Conservation (phyloP, 1,140 invertebrate genomes). For the Apis mellifera region DNA sequence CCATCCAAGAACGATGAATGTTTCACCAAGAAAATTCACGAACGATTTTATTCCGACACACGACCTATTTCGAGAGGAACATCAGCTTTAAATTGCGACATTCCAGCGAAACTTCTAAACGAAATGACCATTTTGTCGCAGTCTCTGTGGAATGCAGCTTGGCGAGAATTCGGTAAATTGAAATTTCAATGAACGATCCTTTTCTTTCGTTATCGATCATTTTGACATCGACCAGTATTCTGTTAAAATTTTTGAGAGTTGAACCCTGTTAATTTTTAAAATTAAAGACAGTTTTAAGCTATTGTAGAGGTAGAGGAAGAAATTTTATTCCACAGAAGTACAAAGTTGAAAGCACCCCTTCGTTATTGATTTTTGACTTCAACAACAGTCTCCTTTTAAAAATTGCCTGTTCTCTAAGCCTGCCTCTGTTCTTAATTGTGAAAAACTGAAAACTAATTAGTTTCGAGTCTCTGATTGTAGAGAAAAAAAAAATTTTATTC, state of each 20-base stretch:
- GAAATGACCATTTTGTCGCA: slow-evolving; percentile 6
- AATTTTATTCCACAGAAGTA: background rate
- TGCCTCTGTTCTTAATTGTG: no score
- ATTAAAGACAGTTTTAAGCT: background rate
- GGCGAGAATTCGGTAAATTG: background rate
- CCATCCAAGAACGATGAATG: background rate
- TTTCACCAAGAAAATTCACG: slow-evolving; percentile 22
- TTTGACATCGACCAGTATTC: background rate
- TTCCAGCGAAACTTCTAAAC: background rate
- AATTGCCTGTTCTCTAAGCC: no score
- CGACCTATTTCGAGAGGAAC: background rate
- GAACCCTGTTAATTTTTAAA: background rate
- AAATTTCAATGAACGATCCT: background rate
- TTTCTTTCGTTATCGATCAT: slow-evolving; percentile 4
- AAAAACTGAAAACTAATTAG: no score
- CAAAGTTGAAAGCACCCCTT: background rate
- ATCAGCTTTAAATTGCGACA: slow-evolving; percentile 3
- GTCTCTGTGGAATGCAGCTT: slow-evolving; percentile 15
- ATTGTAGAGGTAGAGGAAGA: background rate
- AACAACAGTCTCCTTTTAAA: no score
- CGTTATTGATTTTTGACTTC: no score
- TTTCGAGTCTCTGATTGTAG: no score
- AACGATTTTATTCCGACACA: slow-evolving; percentile 17
- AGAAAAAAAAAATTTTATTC: no score
- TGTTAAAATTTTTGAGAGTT: background rate